Percentiles rank a stretch among this genome's conserved stretches.
Evolutionary conservation across 2,888 invertebrate species (phyloP).

Genomic region (Amiota communis): DNA sequence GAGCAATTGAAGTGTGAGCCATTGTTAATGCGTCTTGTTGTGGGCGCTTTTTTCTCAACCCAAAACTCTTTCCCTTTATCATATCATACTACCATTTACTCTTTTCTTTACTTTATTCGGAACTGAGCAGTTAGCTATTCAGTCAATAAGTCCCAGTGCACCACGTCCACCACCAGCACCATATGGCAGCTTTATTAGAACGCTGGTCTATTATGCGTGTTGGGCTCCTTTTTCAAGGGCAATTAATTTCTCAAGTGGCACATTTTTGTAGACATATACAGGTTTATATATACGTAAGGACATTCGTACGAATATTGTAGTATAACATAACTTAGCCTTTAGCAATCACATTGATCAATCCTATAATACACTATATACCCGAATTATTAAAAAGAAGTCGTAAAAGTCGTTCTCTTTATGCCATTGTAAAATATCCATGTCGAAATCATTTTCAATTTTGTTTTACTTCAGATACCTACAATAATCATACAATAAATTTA

Average conservation of each 20-base stretch:
- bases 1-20: conserved; percentile 44
- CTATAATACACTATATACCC: conserved; percentile 54
- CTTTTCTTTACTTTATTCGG: conserved; percentile 33
- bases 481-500: no score
- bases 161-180: conserved; percentile 60
- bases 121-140: no score
- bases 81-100: conserved; percentile 2
- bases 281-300: not conserved
- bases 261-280: conserved; percentile 66
- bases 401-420: not conserved
- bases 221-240: conserved; percentile 66
- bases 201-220: conserved; percentile 56
- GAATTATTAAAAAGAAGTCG: conserved; percentile 58
- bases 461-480: conserved; percentile 1
- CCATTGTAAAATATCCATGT: conserved; percentile 48
- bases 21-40: conserved; percentile 59
- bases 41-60: conserved; percentile 48
- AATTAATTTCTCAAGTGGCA: conserved; percentile 72
- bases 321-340: no score
- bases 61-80: conserved; percentile 2
- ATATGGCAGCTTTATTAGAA: conserved; percentile 57
- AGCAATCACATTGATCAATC: conserved; percentile 43
- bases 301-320: conserved; percentile 28
- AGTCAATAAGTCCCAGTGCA: conserved; percentile 33
- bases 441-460: conserved; percentile 32